Evolutionary conservation across 2,797 vertebrate species (phyloP), one percentile per base, ranked within the genome.

Genomic region (Telmatherina bonti): DNA sequence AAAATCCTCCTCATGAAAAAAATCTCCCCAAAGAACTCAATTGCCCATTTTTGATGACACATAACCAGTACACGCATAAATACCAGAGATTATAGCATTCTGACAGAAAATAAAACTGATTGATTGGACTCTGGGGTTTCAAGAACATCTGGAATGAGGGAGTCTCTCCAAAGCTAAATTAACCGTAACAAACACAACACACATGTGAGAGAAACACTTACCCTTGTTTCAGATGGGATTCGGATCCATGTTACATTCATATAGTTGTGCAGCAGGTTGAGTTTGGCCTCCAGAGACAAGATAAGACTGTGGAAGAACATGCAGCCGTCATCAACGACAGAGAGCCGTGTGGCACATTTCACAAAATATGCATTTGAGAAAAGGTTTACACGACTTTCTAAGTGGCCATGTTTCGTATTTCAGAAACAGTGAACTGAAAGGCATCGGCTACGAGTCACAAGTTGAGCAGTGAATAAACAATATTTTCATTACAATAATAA

Each of bases 171-270:
- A 20, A 47, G 67, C 33, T 56, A 60, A 81, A 81, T 77, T 15
- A 81, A 68, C 81, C 65, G 41, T 38, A 66, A 85, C 45, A 12
- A 88, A 83, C 53, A 49, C 12, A 45, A 72, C 61, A 58, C 76
- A 79, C 16, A 27, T 76, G 82, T 52, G 59, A 53, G 43, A 62
- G 57, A 65, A 76, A 59, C 54, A 62, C 67, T 93, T 88, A 99
- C 98, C 96, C 97, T 95, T 87, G 98, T 98, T 95, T 99, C 98
- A 1, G 97, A 99, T 60, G 97, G 97, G 88, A 99, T 99, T 84
- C 97, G 96, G 87, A 99, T 98, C 98, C 98, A 99, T 0, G 98
- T 99, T 94, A 99, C 98, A 93, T 99, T 99, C 98, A 99, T 99
- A 94, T 99, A 99, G 96, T 95, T 99, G 96, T 99, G 98, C 81